Percentiles rank a stretch among this genome's conserved stretches.
Conservation (phyloP, 2,113 vertebrate species). For the Corythornis vintsioides region DNA sequence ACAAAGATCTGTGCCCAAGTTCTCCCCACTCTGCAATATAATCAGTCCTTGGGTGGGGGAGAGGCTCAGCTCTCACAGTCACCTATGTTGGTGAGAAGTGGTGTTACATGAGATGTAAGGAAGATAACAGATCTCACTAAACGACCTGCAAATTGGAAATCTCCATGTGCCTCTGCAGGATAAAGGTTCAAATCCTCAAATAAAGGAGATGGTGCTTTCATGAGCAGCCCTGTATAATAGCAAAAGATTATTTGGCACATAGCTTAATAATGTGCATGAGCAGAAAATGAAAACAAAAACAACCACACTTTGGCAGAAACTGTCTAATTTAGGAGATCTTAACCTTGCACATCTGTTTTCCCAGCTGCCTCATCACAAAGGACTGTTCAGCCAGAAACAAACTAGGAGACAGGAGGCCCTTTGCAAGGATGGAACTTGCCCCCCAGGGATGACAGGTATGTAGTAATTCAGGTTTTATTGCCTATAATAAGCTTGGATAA, state of each 20-base stretch:
- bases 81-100: not conserved
- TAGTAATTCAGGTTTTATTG: slow-evolving; percentile 69
- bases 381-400: not conserved
- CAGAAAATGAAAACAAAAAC: not conserved
- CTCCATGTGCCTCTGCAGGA: not conserved
- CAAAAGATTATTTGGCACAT: not conserved
- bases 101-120: not conserved
- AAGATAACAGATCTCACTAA: not conserved
- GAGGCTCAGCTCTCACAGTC: not conserved
- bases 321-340: not conserved
- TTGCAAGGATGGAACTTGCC: slow-evolving; percentile 32
- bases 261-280: not conserved
- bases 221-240: not conserved
- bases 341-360: not conserved
- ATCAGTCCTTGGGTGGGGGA: not conserved
- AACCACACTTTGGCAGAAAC: not conserved
- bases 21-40: not conserved
- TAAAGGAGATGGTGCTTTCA: not conserved
- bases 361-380: not conserved
- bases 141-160: not conserved
- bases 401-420: slow-evolving; percentile 15
- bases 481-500: slow-evolving; percentile 56
- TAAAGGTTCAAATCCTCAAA: not conserved
- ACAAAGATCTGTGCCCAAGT: not conserved
- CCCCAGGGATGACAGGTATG: slow-evolving; percentile 49